Evolutionary conservation across 2,113 vertebrate species (phyloP).

Genomic region (Atlantisia rogersi): DNA sequence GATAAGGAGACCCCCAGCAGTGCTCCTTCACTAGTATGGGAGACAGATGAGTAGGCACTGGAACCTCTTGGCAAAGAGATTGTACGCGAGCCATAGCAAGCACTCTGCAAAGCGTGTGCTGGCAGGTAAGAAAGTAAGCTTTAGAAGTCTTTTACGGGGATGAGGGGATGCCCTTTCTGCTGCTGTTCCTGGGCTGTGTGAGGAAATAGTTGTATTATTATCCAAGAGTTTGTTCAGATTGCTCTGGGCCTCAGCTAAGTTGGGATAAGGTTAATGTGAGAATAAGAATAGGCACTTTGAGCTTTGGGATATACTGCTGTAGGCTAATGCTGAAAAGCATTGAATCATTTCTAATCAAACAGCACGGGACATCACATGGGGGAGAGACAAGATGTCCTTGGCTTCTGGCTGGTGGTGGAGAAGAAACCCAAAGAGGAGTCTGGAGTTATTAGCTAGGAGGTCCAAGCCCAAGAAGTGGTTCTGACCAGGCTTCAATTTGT

Average conservation of each 20-base stretch:
- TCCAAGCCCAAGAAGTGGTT: not conserved
- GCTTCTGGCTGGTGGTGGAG: not conserved
- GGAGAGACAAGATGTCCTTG: not conserved
- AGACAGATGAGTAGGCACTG: not conserved
- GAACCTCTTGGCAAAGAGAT: not conserved
- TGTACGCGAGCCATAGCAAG: fast-evolving
- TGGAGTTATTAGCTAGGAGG: not conserved
- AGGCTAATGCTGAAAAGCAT: not conserved
- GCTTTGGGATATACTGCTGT: not conserved
- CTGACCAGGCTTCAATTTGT: not conserved
- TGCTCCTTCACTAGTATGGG: not conserved
- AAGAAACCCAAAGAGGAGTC: not conserved
- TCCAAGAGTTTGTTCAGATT: not conserved
- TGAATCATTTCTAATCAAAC: not conserved
- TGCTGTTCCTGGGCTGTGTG: not conserved
- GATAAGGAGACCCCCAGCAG: not conserved
- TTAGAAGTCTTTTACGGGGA: not conserved
- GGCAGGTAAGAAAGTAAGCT: not conserved
- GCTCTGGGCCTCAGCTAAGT: not conserved
- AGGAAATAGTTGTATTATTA: not conserved
- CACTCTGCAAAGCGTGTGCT: not conserved
- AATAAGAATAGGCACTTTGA: not conserved
- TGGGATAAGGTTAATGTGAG: not conserved
- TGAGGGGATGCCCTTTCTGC: not conserved
- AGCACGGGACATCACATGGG: not conserved